These are phyloP conservation scores for Biston betularia DNA, from an alignment of 2,888 invertebrate species.

Conservation along the genomic window DNA sequence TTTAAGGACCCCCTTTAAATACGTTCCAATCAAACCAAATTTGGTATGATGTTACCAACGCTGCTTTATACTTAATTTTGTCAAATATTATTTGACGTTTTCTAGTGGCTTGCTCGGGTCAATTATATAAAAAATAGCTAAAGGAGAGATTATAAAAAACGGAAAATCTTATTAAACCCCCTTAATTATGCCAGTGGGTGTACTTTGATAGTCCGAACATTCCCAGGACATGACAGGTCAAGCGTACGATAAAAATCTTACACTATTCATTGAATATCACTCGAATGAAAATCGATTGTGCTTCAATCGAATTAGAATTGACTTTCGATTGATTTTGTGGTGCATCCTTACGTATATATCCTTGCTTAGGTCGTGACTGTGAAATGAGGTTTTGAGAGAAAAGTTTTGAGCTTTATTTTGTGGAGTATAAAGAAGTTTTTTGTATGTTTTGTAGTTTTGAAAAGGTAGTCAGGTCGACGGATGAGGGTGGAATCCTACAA, in stretches of 20 bases:
- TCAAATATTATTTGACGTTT: too few relatives aligned
- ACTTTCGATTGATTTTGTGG: slow-evolving; percentile 49
- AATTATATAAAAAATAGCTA: too few relatives aligned
- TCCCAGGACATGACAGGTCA: slow-evolving; percentile 83
- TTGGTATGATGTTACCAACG: too few relatives aligned
- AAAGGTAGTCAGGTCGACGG: slow-evolving; percentile 61
- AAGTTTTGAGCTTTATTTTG: slow-evolving; percentile 44
- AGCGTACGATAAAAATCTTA: slow-evolving; percentile 77
- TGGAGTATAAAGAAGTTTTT: slow-evolving; percentile 43
- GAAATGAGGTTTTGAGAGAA: slow-evolving; percentile 48
- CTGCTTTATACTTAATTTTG: too few relatives aligned
- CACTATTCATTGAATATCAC: slow-evolving; percentile 63
- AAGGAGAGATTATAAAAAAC: background rate
- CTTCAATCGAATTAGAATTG: slow-evolving; percentile 36
- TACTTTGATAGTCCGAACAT: slow-evolving; percentile 70
- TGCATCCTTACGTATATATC: slow-evolving; percentile 71
- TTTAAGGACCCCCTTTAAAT: too few relatives aligned
- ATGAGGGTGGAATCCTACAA: slow-evolving; percentile 80
- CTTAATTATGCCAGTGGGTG: slow-evolving; percentile 35
- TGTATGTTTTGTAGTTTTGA: slow-evolving; percentile 33
- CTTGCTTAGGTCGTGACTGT: slow-evolving; percentile 80
- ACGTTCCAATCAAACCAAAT: too few relatives aligned
- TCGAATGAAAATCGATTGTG: slow-evolving; percentile 50
- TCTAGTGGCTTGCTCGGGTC: too few relatives aligned
- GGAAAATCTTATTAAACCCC: background rate